Evolutionary conservation across 2,113 vertebrate genomes (phyloP).

Genomic region (Pituophis catenifer): DNA sequence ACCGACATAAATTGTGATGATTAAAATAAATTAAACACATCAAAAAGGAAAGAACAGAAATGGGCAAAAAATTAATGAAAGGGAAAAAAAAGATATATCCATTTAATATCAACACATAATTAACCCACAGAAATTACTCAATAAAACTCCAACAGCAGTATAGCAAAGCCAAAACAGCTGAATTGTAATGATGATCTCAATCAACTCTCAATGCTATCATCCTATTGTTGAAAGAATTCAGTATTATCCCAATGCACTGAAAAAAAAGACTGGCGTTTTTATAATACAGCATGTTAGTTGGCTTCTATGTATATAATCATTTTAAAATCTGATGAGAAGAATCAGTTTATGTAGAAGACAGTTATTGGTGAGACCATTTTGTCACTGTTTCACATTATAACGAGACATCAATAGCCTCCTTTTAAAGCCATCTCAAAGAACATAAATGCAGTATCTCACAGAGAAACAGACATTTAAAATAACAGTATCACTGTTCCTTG

Average conservation of each 20-base stretch:
- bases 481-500: background rate
- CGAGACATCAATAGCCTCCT: background rate
- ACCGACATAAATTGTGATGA: background rate
- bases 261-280: background rate
- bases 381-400: background rate
- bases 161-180: background rate
- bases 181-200: accelerated
- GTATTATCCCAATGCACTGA: background rate
- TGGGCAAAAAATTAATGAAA: background rate
- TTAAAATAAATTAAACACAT: background rate
- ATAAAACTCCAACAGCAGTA: background rate
- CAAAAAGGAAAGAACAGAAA: background rate
- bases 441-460: background rate
- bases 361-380: background rate
- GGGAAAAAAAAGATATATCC: background rate
- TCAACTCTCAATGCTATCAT: background rate
- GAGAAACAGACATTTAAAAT: background rate
- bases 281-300: background rate
- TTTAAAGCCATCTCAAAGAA: background rate
- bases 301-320: background rate
- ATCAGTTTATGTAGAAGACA: background rate
- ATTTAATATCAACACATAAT: background rate
- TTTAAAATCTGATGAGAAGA: background rate
- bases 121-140: background rate
- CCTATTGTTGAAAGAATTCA: background rate